Evolutionary conservation across 2,888 invertebrate species (phyloP).

Genomic region (Orthonevra nobilis): DNA sequence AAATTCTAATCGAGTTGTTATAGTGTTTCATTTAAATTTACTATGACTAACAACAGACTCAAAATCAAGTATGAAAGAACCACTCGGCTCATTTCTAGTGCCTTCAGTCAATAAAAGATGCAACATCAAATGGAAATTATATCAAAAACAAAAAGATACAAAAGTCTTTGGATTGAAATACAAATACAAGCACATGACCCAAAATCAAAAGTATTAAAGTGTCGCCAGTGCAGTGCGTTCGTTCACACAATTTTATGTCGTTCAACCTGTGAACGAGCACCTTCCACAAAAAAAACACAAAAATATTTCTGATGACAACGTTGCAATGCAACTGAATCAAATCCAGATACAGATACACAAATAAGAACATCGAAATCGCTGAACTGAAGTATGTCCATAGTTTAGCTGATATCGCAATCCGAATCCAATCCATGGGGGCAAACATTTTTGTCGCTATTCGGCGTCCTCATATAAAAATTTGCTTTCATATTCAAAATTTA

Average conservation of each 20-base stretch:
- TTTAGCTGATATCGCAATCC: constrained; percentile 44
- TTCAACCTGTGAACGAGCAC: constrained; percentile 29
- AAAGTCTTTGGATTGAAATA: too few relatives aligned
- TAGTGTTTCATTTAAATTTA: too few relatives aligned
- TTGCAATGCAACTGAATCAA: constrained; percentile 8
- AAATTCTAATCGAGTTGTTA: too few relatives aligned
- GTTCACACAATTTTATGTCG: constrained; percentile 49
- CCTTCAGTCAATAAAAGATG: background rate
- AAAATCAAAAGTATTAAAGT: constrained; percentile 14
- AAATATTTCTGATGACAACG: constrained; percentile 47
- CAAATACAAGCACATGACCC: constrained; percentile 16
- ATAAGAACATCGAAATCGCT: background rate
- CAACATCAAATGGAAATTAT: too few relatives aligned
- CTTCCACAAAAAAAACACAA: background rate
- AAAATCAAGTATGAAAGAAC: too few relatives aligned
- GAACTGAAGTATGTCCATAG: background rate
- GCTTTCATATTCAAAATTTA: constrained; percentile 45
- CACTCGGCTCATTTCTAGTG: too few relatives aligned
- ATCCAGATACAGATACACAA: constrained; percentile 10
- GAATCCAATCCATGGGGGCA: constrained; percentile 37
- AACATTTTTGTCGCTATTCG: constrained; percentile 17
- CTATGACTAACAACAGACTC: too few relatives aligned
- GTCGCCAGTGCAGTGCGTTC: constrained; percentile 21
- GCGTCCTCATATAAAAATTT: constrained; percentile 6
- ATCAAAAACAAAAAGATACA: too few relatives aligned